A percentile compares a stretch with the other conserved stretches of the same genome.
phyloP scores from a whole-genome alignment of 2,113 vertebrate species.

The Phylloscopus whistleri region DNA sequence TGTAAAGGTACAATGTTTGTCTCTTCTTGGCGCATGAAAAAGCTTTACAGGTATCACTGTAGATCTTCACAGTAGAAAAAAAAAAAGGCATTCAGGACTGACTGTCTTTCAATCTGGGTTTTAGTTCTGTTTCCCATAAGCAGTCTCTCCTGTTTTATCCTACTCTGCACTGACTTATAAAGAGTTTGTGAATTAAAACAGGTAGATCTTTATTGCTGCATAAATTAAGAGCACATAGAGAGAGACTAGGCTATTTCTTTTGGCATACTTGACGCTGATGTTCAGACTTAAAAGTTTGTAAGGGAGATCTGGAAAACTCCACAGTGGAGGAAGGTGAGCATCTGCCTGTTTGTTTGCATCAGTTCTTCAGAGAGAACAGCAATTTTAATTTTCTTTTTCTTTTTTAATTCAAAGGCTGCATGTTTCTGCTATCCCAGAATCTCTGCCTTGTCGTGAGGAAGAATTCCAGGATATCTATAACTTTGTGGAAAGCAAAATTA shows the following conservation, averaged over 20 bases:
- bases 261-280: not conserved
- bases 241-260: not conserved
- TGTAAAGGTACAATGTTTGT: not conserved
- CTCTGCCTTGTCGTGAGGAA: conserved; percentile 92
- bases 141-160: not conserved
- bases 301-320: not conserved
- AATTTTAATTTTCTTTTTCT: not conserved
- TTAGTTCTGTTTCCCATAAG: not conserved
- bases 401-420: conserved; percentile 78
- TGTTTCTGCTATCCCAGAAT: conserved; percentile 89
- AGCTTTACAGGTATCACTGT: not conserved
- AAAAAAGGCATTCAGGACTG: not conserved
- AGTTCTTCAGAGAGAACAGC: not conserved
- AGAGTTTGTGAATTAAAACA: not conserved
- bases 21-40: not conserved
- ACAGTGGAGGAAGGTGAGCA: not conserved
- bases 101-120: not conserved
- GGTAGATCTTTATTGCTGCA: not conserved
- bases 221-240: not conserved
- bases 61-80: not conserved
- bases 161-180: not conserved
- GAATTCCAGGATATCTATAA: conserved; percentile 95
- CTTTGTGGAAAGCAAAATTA: conserved; percentile 95
- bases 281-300: not conserved
- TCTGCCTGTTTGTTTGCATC: not conserved